Base-by-base conservation (phyloP, 2,113 vertebrate species). In the Danionella cerebrum region DNA sequence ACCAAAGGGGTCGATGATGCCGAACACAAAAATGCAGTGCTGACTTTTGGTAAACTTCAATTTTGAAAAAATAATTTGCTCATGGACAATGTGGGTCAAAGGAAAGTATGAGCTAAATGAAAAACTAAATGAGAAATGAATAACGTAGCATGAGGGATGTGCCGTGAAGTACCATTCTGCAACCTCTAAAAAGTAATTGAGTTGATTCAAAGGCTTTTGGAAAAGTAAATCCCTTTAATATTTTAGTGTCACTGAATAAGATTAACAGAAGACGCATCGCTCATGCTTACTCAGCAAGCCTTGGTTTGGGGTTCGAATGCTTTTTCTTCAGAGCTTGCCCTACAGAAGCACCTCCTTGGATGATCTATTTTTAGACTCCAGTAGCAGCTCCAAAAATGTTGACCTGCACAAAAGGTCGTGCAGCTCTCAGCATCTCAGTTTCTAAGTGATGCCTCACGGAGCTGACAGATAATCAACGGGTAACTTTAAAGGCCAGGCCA, bases 101-200 rank as follows among this genome's bases (percentile, higher is more conserved):
- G 79, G 79, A 81, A 81, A 78, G 79, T 76, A 75, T 76, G 72
- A 79, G 76, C 65, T 73, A 27, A 79, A 81, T 65, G 36, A 71
- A 70, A 67, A 69, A 71, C 59, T 66, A 64, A 52, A 77, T 73
- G 77, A 75, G 57, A 65, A 66, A 77, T 65, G 72, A 70, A 36
- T 67, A 71, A 80, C 25, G 44, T 39, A 47, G 50, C 24, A 41
- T 48, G 38, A 51, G 21, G 65, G 65, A 64, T 59, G 68, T 44
- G 68, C 65, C 21, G 21, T 19, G 21, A 19, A 60, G 22, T 19
- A 13, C 16, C 8, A 41, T 7, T 29, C 21, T 27, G 25, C 4
- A 4, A 44, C 22, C 38, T 59, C 5, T 59, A 3, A 25, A 33
- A 6, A 11, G 11, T 31, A n/a, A n/a, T n/a, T n/a, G n/a, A n/a